phyloP scores from a whole-genome alignment of 2,113 vertebrate genomes.

The Myrmophylax atrothorax region DNA sequence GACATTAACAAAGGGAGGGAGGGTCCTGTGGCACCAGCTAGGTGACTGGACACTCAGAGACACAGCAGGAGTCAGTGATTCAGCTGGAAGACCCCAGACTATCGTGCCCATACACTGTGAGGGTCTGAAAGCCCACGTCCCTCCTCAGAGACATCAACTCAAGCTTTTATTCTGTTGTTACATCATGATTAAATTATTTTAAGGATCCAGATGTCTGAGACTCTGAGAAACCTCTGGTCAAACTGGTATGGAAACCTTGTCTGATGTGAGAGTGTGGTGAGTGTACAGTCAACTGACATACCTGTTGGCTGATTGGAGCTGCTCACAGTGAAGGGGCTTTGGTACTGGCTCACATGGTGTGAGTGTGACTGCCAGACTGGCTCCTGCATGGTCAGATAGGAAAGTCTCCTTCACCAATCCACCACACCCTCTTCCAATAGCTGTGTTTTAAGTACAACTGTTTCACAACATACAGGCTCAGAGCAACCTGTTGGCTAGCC shows the following conservation, averaged over 20 bases:
- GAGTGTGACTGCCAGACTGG: not conserved
- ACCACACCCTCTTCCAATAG: too few relatives aligned
- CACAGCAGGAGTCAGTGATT: not conserved
- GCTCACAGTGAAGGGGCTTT: rapidly evolving
- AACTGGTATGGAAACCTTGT: not conserved
- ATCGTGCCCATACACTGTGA: rapidly evolving
- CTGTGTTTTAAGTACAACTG: not conserved
- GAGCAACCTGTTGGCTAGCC: not conserved
- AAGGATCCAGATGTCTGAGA: not conserved
- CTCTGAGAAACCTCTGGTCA: not conserved
- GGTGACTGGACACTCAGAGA: not conserved
- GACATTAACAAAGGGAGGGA: not conserved
- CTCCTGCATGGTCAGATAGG: not conserved
- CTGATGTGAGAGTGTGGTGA: not conserved
- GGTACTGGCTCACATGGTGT: not conserved
- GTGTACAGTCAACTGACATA: not conserved
- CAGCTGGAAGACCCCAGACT: not conserved
- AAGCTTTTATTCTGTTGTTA: not conserved
- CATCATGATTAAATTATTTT: not conserved
- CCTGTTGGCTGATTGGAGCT: not conserved
- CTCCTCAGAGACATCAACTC: not conserved
- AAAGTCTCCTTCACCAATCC: not conserved
- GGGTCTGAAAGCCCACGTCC: not conserved
- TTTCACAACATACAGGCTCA: rapidly evolving
- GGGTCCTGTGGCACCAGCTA: not conserved